Evolutionary conservation across 2,113 vertebrate genomes (phyloP).

Genomic region (Neogobius melanostomus): DNA sequence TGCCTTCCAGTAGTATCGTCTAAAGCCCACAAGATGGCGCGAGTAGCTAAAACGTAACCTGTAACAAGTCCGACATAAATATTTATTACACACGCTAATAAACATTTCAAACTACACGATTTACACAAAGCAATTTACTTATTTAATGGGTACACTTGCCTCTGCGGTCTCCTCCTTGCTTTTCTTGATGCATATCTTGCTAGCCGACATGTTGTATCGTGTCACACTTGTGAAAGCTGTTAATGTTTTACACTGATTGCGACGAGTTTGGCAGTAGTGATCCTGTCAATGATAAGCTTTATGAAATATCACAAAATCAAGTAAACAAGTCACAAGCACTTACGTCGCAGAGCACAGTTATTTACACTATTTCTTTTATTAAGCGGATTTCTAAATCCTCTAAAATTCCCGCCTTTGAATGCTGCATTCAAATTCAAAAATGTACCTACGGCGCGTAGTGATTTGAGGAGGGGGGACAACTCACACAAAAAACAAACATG

Average conservation of each 20-base stretch:
- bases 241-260: neutral
- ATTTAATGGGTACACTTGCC: constrained; percentile 22
- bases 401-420: neutral
- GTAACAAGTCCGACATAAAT: neutral
- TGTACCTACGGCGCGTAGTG: too few relatives aligned
- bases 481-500: too few relatives aligned
- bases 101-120: neutral
- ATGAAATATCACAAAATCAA: neutral
- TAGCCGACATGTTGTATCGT: constrained; percentile 36
- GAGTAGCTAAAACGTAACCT: neutral
- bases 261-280: too few relatives aligned
- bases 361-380: neutral
- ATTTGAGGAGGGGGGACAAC: too few relatives aligned
- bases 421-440: neutral
- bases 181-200: constrained; percentile 34
- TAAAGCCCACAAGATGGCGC: constrained; percentile 34
- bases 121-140: neutral
- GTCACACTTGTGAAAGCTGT: neutral
- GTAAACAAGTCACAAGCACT: neutral
- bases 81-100: neutral
- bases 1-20: neutral
- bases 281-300: neutral
- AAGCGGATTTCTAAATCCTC: neutral
- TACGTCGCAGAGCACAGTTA: neutral
- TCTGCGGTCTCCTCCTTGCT: constrained; percentile 50